Evolutionary conservation across 2,888 invertebrate species (phyloP).

Genomic region (Linnaemya tessellans): DNA sequence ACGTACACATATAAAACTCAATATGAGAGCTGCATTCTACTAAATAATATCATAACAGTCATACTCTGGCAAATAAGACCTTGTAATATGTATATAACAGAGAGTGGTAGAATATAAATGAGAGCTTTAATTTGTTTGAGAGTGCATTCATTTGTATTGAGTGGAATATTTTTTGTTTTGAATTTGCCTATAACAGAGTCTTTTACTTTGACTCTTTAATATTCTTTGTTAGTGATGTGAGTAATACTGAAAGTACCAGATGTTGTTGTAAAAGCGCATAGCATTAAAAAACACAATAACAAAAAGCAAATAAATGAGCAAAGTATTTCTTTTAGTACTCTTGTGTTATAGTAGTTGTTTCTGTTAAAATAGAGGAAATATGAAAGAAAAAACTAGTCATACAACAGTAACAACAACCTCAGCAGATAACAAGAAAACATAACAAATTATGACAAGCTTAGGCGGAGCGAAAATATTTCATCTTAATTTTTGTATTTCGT

Average conservation of each 20-base stretch:
- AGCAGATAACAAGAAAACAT: conserved; percentile 68
- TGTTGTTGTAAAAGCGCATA: conserved; percentile 66
- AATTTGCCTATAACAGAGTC: conserved; percentile 30
- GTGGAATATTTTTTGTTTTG: conserved; percentile 19
- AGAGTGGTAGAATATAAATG: too few relatives aligned
- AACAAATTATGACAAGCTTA: conserved; percentile 83
- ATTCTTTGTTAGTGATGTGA: conserved; percentile 46
- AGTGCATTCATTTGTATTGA: neutral
- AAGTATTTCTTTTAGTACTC: conserved; percentile 16
- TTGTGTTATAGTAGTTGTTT: conserved; percentile 24
- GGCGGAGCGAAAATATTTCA: conserved; percentile 81
- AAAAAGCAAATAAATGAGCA: conserved; percentile 32
- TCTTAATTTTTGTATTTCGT: conserved; percentile 54
- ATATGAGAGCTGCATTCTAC: too few relatives aligned
- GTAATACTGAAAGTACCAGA: conserved; percentile 42
- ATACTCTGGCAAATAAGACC: too few relatives aligned
- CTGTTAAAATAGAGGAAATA: conserved; percentile 33
- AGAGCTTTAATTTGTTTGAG: too few relatives aligned
- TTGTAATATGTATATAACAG: too few relatives aligned
- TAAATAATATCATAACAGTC: too few relatives aligned
- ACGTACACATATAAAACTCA: too few relatives aligned
- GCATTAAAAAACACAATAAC: neutral
- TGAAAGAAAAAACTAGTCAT: conserved; percentile 47
- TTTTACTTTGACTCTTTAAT: conserved; percentile 23
- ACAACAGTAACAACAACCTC: conserved; percentile 50